phyloP scores from a whole-genome alignment of 2,797 vertebrate genomes.

The Xiphophorus birchmanni region DNA sequence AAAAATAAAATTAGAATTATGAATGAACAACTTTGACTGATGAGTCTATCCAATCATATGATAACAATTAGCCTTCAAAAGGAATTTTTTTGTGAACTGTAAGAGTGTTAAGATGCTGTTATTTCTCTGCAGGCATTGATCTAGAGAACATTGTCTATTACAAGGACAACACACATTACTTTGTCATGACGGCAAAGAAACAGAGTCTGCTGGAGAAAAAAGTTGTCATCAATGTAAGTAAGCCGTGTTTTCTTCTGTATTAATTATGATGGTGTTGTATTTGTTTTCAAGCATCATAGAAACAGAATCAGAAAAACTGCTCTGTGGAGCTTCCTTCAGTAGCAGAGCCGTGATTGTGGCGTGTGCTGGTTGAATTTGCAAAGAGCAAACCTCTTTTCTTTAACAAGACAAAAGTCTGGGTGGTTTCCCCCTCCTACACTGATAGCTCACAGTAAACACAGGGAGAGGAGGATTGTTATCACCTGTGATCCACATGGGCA shows the following conservation, averaged over 20 bases:
- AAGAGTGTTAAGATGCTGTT: neutral
- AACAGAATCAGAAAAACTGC: neutral
- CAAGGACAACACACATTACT: constrained; percentile 97
- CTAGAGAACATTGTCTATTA: constrained; percentile 99
- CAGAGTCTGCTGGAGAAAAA: constrained; percentile 97
- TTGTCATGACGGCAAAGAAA: constrained; percentile 99
- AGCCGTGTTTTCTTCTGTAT: neutral
- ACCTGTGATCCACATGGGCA: neutral
- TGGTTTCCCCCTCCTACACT: neutral
- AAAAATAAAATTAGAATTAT: neutral
- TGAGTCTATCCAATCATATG: neutral
- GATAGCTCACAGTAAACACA: neutral
- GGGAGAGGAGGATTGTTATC: neutral
- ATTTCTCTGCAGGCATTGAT: constrained; percentile 87
- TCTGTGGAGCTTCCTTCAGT: neutral
- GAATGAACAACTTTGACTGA: neutral
- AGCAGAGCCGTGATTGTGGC: neutral
- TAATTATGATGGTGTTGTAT: neutral
- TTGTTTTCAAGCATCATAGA: neutral
- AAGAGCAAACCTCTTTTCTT: neutral
- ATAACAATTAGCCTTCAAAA: neutral
- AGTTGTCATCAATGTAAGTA: constrained; percentile 91
- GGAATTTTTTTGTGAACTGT: neutral
- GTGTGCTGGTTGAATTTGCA: neutral
- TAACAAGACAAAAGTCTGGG: neutral